Evolutionary conservation across 2,113 vertebrate species (phyloP).

Genomic region (Athene noctua): DNA sequence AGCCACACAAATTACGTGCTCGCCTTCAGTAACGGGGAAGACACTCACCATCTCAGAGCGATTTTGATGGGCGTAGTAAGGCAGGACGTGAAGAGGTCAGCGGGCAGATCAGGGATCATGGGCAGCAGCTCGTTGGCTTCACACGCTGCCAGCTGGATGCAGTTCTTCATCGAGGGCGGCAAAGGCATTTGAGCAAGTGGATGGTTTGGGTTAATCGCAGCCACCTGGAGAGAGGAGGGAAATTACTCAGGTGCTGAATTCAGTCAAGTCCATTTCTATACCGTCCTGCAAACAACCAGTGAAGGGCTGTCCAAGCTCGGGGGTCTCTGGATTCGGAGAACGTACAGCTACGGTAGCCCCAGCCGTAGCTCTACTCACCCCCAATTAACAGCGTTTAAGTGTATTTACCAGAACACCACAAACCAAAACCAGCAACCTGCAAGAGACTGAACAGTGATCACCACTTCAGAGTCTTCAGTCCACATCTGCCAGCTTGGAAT

Average conservation of each 20-base stretch:
- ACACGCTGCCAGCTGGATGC: slow-evolving; percentile 97
- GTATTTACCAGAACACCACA: neutral
- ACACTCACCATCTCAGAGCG: slow-evolving; percentile 90
- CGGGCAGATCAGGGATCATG: slow-evolving; percentile 97
- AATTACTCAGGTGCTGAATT: neutral
- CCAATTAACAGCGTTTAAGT: neutral
- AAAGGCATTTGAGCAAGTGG: slow-evolving; percentile 96
- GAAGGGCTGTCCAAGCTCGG: neutral
- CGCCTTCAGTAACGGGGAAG: neutral
- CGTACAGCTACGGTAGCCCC: neutral
- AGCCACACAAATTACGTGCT: neutral
- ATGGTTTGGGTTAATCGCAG: slow-evolving; percentile 97
- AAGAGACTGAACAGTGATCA: neutral
- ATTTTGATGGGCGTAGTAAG: slow-evolving; percentile 99
- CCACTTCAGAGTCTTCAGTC: neutral
- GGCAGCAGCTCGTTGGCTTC: slow-evolving; percentile 93
- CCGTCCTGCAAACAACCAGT: neutral
- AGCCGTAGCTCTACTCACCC: neutral
- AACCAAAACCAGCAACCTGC: neutral
- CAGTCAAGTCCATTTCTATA: neutral
- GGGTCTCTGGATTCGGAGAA: neutral
- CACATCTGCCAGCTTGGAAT: neutral
- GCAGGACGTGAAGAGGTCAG: slow-evolving; percentile 98
- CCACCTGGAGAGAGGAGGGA: slow-evolving; percentile 78
- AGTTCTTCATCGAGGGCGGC: slow-evolving; percentile 98